A percentile compares a stretch with the other conserved stretches of the same genome.
Conservation (phyloP, 2,888 invertebrate species). For the Diaperis boleti region DNA sequence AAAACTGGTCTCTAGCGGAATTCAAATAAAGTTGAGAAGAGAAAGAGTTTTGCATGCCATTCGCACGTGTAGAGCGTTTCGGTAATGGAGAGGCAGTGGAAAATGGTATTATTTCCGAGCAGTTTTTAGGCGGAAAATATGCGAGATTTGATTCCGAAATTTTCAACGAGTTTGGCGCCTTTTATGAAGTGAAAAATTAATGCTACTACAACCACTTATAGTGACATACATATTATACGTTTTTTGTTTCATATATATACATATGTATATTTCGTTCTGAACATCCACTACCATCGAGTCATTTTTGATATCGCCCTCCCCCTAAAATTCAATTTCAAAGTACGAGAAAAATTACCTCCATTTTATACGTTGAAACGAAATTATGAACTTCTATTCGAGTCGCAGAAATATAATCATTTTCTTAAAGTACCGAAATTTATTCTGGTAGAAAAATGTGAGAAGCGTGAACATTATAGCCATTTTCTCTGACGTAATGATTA, state of each 20-base stretch:
- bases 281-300: no score
- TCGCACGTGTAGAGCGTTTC: constrained; percentile 3
- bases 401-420: no score
- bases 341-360: constrained; percentile 16
- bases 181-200: neutral
- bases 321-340: constrained; percentile 30
- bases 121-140: neutral
- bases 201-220: no score
- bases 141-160: neutral
- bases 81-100: constrained; percentile 4
- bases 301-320: no score
- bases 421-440: no score
- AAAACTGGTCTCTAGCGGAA: constrained; percentile 2
- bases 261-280: no score
- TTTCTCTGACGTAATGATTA: no score
- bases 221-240: no score
- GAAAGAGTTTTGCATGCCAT: constrained; percentile 12
- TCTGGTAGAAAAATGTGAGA: no score
- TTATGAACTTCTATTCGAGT: constrained; percentile 16
- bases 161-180: neutral
- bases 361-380: constrained; percentile 22
- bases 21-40: constrained; percentile 9
- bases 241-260: no score
- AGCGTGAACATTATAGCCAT: no score
- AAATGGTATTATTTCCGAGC: constrained; percentile 2